Base-by-base conservation (phyloP, 2,888 invertebrate genomes). In the Byasa hedistus region DNA sequence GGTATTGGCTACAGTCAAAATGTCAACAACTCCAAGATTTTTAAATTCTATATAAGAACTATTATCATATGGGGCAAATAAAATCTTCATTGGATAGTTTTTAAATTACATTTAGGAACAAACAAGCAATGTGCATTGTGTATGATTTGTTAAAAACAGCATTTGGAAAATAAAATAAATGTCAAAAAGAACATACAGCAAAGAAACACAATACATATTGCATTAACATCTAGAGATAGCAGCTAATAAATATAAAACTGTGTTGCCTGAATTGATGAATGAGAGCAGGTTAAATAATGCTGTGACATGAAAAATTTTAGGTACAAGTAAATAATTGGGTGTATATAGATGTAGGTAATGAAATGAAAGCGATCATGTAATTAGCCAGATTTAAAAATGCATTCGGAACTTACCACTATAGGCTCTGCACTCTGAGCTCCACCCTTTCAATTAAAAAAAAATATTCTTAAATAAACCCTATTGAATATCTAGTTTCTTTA, bases 381-480 rank as follows among this genome's bases (percentile, higher is more conserved):
- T 70, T 77, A 79, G 76, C 75, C 70, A 73, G 73, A 71, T 72
- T 67, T 76, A 75, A 79, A 71, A 72, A 75, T 70, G 69, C 67
- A 76, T 76, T 36, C 56, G 17, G 19, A 77, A 97, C 97, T 97
- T 96, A 98, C 98, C 96, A 98, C 97, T 91, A 98, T 97, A 87
- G 97, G 98, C 94, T 97, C 97, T 94, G 96, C 96, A 94, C 96
- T 95, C 93, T 94, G 94, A 93, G 95, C 95, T 93, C 95, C 95
- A 94, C 94, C 93, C 95, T 95, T 95, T 86, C 80, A 80, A 90
- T 86, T 66, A n/a, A 81, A 83, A 78, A 79, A 75, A 88, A 69
- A 52, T 64, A 65, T 69, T 70, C 71, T 73, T 77, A 65, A 75
- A 77, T 74, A 74, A 65, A 69, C 68, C 70, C 71, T 69, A 72